These are phyloP conservation scores for Fregata magnificens DNA, from an alignment of 2,113 vertebrate genomes.

Conservation along the genomic window DNA sequence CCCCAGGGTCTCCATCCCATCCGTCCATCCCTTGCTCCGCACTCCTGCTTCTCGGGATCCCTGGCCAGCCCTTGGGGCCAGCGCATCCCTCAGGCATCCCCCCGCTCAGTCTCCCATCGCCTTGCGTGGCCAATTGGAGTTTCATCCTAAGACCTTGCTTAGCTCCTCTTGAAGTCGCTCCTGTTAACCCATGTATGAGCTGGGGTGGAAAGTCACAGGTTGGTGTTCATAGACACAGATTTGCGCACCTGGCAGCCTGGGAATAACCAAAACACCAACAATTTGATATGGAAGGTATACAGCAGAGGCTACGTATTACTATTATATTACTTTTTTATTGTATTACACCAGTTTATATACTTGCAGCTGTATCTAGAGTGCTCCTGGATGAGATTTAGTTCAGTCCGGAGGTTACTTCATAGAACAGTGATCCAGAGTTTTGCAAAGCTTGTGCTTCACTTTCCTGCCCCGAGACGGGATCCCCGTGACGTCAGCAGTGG, in stretches of 20 bases:
- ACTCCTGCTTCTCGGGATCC: neutral
- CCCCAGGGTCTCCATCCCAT: neutral
- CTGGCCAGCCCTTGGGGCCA: neutral
- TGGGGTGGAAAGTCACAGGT: neutral
- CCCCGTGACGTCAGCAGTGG: neutral
- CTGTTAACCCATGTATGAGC: neutral
- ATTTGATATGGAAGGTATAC: rapidly evolving
- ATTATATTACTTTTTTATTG: neutral
- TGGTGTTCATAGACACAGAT: rapidly evolving
- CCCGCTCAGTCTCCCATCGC: rapidly evolving
- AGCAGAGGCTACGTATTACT: neutral
- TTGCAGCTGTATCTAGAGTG: neutral
- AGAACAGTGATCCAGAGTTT: neutral
- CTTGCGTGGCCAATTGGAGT: neutral
- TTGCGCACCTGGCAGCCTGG: neutral
- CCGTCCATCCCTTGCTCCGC: neutral
- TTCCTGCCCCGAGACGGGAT: neutral
- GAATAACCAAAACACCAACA: neutral
- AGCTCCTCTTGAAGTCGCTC: neutral
- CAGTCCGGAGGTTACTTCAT: neutral
- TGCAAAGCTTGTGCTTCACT: neutral
- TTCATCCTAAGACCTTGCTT: neutral
- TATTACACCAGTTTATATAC: neutral
- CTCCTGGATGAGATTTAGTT: neutral
- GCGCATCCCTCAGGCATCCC: neutral